A percentile compares a stretch with the other conserved stretches of the same genome.
phyloP scores from a whole-genome alignment of 1,140 invertebrate genomes.

The Metaphire vulgaris region DNA sequence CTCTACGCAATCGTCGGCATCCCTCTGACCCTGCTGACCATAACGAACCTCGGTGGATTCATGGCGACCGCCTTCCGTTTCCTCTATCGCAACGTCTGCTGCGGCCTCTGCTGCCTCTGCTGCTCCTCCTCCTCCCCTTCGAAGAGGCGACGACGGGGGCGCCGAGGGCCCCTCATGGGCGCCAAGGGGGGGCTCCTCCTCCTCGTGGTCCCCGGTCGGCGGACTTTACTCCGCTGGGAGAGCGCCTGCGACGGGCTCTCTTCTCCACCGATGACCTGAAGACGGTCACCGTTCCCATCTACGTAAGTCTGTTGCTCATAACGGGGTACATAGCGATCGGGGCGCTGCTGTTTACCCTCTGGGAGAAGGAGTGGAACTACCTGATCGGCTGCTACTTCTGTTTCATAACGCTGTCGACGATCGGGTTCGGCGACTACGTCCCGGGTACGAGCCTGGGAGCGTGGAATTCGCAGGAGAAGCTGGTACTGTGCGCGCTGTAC shows the following conservation, averaged over 20 bases:
- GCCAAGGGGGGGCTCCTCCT: too few relatives aligned
- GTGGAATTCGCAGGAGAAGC: too few relatives aligned
- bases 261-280: constrained; percentile 29
- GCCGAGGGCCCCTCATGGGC: too few relatives aligned
- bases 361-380: constrained; percentile 71
- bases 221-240: too few relatives aligned
- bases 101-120: constrained; percentile 56
- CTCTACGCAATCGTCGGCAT: too few relatives aligned
- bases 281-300: constrained; percentile 59
- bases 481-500: too few relatives aligned
- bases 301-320: constrained; percentile 75
- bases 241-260: too few relatives aligned
- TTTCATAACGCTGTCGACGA: too few relatives aligned
- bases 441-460: constrained; percentile 82
- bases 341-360: constrained; percentile 68
- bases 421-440: too few relatives aligned
- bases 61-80: too few relatives aligned
- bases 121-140: neutral
- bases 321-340: constrained; percentile 78
- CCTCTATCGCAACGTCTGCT: constrained; percentile 72
- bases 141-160: neutral
- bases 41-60: constrained; percentile 85
- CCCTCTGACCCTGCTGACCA: constrained; percentile 78
- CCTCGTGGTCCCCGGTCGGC: too few relatives aligned
- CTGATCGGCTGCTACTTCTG: constrained; percentile 91